Base-by-base conservation (phyloP, 2,797 vertebrate genomes). In the Helostoma temminkii region DNA sequence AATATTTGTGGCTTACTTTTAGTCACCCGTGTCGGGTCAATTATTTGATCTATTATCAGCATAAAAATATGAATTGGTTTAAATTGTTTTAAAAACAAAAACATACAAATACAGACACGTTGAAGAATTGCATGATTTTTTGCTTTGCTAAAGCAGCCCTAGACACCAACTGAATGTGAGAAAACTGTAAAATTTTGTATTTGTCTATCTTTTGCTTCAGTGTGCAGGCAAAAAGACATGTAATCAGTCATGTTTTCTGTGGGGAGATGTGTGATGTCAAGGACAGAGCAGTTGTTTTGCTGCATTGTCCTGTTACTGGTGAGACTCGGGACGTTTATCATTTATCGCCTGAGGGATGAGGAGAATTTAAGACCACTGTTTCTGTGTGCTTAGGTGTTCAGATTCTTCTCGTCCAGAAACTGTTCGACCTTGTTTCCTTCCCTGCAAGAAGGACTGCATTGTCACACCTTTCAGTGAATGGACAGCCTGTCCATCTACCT, bases 391-490 rank as follows among this genome's bases (percentile, higher is more conserved):
- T 42, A 95, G 98, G 83, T 99, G 98, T 80, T 94, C 95, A 11
- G 96, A 98, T 62, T 95, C 95, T 8, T 66, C 91, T n/a, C 93
- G 94, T 22, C 97, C 96, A 0, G 94, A 96, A 89, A 92, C 90
- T 0, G 48, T 92, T 48, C 93, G 86, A 1, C 90, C 95, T 0
- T 99, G 97, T 81, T 86, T 91, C 25, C 93, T 97, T 1, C 94
- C 94, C 15, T 98, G 97, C 90, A 95, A 92, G 90, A 97, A 84
- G 72, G 96, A 98, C 88, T 99, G 97, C 60, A 14, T 95, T 0
- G 97, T 98, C 55, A 97, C 98, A 0, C 93, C 94, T 21, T 99
- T 99, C 92, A 98, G 97, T 9, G 96, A 98, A 88, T 99, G 98
- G 98, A 97, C 95, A 0, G 80, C 76, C 60, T 99, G 98, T 71